These are phyloP conservation scores for Sarcophaga caerulescens DNA, from an alignment of 2,888 invertebrate genomes.

Conservation along the genomic window DNA sequence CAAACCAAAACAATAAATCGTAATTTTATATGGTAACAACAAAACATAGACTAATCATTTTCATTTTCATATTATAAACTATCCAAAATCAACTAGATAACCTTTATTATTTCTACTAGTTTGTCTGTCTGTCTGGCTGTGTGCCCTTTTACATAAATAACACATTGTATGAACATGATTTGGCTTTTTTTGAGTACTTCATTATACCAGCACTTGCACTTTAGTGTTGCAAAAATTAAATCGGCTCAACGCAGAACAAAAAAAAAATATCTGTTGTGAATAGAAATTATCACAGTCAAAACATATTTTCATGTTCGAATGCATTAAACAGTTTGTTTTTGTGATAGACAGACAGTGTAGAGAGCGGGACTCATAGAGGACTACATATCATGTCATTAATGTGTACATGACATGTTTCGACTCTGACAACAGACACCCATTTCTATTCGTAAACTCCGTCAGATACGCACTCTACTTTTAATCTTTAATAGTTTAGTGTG, in stretches of 20 bases:
- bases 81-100: slow-evolving; percentile 22
- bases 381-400: slow-evolving; percentile 62
- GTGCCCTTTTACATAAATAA: slow-evolving; percentile 28
- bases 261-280: neutral
- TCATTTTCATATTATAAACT: slow-evolving; percentile 22
- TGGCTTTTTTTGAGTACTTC: slow-evolving; percentile 60
- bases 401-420: slow-evolving; percentile 59
- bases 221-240: neutral
- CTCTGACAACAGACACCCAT: slow-evolving; percentile 33
- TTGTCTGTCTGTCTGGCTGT: neutral
- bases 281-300: slow-evolving; percentile 52
- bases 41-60: slow-evolving; percentile 25
- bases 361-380: neutral
- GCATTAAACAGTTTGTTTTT: slow-evolving; percentile 44
- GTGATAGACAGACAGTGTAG: slow-evolving; percentile 14
- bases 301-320: slow-evolving; percentile 62
- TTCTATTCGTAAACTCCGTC: slow-evolving; percentile 6
- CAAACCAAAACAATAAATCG: neutral
- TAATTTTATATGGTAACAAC: neutral
- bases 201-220: slow-evolving; percentile 7
- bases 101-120: slow-evolving; percentile 8
- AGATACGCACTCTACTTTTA: neutral
- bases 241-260: neutral
- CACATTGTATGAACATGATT: slow-evolving; percentile 62
- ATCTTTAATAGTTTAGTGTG: neutral